phyloP scores from a whole-genome alignment of 92 coral and sea anemone genomes.

The Scolanthus callimorphus region DNA sequence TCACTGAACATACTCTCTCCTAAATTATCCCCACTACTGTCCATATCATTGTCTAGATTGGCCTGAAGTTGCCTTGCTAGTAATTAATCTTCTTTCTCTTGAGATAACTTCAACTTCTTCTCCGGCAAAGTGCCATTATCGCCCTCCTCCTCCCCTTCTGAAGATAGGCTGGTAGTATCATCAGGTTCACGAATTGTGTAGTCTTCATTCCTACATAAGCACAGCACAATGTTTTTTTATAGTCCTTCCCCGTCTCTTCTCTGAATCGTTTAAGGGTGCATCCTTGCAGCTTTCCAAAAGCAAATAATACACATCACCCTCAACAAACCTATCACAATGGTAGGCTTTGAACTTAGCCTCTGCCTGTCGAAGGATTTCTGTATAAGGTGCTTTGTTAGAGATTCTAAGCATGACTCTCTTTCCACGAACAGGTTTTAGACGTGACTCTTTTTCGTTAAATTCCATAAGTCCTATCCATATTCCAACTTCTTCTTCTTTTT shows the following conservation, averaged over 20 bases:
- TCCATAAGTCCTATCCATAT: slow-evolving; percentile 20
- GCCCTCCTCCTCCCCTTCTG: slow-evolving; percentile 1
- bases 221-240: slow-evolving; percentile 56
- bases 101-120: slow-evolving; percentile 3
- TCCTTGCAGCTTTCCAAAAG: slow-evolving; percentile 48
- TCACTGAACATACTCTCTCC: too few species aligned
- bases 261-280: too few species aligned
- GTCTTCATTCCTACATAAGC: slow-evolving; percentile 34
- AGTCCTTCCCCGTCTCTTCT: slow-evolving; percentile 65
- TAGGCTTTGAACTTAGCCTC: slow-evolving; percentile 48
- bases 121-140: too few species aligned
- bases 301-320: slow-evolving; percentile 41
- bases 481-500: neutral
- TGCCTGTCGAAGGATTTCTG: slow-evolving; percentile 25
- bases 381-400: slow-evolving; percentile 43
- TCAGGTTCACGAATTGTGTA: slow-evolving; percentile 13
- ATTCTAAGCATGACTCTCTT: slow-evolving; percentile 36
- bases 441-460: slow-evolving; percentile 33
- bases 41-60: slow-evolving; percentile 1
- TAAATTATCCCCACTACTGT: too few species aligned
- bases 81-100: slow-evolving; percentile 27
- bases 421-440: slow-evolving; percentile 47
- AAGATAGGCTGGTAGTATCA: slow-evolving; percentile 2
- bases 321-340: slow-evolving; percentile 41
- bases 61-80: slow-evolving; percentile 36